Evolutionary conservation across 2,888 invertebrate genomes (phyloP).

Genomic region (Linyphia triangularis): DNA sequence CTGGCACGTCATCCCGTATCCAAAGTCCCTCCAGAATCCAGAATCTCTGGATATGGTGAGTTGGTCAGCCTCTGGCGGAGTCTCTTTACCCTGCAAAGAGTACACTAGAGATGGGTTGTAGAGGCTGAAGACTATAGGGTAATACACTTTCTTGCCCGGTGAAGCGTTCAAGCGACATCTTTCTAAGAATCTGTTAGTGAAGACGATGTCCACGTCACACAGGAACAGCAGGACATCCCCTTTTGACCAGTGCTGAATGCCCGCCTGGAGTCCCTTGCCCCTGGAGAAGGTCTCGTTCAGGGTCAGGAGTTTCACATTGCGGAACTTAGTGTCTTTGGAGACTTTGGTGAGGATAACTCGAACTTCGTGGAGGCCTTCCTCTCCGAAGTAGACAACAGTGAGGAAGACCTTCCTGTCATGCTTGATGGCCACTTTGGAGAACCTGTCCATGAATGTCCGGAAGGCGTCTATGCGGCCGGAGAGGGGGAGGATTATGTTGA

Average conservation of each 20-base stretch:
- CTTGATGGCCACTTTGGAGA: conserved; percentile 85
- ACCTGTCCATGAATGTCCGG: conserved; percentile 86
- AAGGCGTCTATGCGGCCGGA: conserved; percentile 86
- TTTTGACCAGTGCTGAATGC: conserved; percentile 80
- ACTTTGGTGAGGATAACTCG: conserved; percentile 85
- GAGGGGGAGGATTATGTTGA: conserved; percentile 87
- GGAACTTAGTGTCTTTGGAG: conserved; percentile 83
- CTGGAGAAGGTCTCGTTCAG: conserved; percentile 85
- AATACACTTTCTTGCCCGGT: conserved; percentile 84
- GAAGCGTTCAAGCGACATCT: conserved; percentile 82
- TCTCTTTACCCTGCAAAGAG: conserved; percentile 77
- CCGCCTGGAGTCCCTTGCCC: conserved; percentile 85
- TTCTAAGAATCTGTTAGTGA: conserved; percentile 86
- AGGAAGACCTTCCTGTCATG: conserved; percentile 86
- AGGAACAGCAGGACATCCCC: conserved; percentile 87
- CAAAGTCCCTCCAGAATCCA: conserved; percentile 90
- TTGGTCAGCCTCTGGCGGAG: conserved; percentile 84
- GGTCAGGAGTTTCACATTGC: conserved; percentile 85
- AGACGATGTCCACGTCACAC: conserved; percentile 89
- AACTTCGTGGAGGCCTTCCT: conserved; percentile 85
- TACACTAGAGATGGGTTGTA: conserved; percentile 84
- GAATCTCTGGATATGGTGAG: conserved; percentile 87
- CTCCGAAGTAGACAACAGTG: conserved; percentile 88
- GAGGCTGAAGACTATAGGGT: conserved; percentile 89
- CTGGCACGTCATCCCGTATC: conserved; percentile 90